These are phyloP conservation scores for Pygathrix nemaeus DNA, from an alignment of 2,113 vertebrate species.

Conservation along the genomic window DNA sequence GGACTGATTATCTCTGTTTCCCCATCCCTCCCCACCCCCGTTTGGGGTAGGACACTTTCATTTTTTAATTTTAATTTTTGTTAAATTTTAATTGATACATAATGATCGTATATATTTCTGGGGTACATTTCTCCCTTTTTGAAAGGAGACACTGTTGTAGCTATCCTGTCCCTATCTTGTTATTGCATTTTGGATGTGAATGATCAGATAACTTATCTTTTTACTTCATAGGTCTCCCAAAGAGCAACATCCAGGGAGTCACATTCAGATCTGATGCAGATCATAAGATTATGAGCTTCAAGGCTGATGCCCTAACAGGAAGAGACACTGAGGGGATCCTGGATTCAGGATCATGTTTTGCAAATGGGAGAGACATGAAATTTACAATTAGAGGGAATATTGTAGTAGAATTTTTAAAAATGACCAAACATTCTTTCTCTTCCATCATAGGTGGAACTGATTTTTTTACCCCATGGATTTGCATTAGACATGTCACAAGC, in stretches of 20 bases:
- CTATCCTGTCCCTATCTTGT: not conserved
- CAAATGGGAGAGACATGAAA: not conserved
- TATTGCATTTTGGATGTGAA: not conserved
- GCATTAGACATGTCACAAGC: not conserved
- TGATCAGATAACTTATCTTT: not conserved
- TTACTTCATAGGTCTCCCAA: not conserved
- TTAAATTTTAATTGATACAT: not conserved
- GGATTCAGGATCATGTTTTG: not conserved
- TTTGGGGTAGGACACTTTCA: not conserved
- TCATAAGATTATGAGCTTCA: not conserved
- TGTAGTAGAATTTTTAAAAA: not conserved
- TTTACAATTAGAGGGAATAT: not conserved
- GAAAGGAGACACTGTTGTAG: not conserved
- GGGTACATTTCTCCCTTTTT: not conserved
- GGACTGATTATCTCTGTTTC: not conserved
- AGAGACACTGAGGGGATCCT: not conserved
- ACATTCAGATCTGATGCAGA: not conserved
- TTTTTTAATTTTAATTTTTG: not conserved
- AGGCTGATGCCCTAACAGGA: not conserved
- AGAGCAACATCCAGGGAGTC: not conserved
- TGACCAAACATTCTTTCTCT: not conserved
- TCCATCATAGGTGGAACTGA: not conserved
- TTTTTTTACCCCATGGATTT: not conserved
- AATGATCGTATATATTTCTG: not conserved
- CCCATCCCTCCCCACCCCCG: not conserved